Evolutionary conservation across 2,888 invertebrate species (phyloP), one percentile per base, ranked within the genome.

Genomic region (Lottia scabra): DNA sequence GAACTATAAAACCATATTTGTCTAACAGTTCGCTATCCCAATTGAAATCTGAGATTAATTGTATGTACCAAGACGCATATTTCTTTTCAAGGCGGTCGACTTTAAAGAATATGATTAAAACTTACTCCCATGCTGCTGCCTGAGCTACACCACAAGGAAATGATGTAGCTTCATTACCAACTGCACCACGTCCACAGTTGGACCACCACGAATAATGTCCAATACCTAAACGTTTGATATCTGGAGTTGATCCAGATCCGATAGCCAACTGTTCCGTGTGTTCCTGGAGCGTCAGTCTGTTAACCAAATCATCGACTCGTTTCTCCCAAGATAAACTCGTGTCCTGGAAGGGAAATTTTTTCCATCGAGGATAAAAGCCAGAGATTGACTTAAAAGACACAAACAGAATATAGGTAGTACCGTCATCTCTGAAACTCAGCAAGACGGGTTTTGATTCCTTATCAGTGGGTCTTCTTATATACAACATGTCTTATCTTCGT

Each of bases 261-360:
- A 66, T 64, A 30, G 68, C 71, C 69, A 74, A 67, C 70, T 75
- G 79, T n/a, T 43, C 66, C 45, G 73, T 73, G 23, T 83, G 74
- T 74, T 83, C 83, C 23, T 80, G 77, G n/a, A 81, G 45, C 8
- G 79, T 83, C 43, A 83, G 70, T 3, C 83, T 74, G 23, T 65
- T 44, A 5, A 83, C 80, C 46, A 83, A 73, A 64, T 83, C 83
- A 43, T 79, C 74, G n/a, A 83, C 81, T 10, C 83, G 74, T 16
- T 73, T 73, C 16, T 71, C 64, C 81, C 82, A 84, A 15, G 80
- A 68, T 10, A 83, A 70, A 8, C 72, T 72, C 1, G 75, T 73
- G 70, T 83, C 78, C 15, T 77, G 76, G 73, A 83, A 83, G 12
- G 83, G 83, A 48, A 67, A 82, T 30, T 69, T 65, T 23, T 44